Conservation (phyloP, 2,797 vertebrate genomes). For the Trachops cirrhosus region DNA sequence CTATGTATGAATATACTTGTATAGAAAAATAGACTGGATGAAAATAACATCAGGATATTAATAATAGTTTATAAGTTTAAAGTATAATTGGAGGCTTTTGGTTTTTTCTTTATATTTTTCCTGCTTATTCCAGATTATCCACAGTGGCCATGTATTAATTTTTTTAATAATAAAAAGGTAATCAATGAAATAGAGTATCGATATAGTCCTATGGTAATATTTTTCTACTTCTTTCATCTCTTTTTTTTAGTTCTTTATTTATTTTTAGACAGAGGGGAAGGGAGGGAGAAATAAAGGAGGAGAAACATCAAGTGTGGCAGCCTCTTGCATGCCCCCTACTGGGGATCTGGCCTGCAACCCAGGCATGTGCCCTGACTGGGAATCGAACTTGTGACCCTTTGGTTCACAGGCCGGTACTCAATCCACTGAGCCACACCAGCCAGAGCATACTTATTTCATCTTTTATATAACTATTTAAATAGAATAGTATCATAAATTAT, state of each 20-base stretch:
- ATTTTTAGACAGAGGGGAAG: too few species aligned
- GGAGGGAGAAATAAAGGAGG: too few species aligned
- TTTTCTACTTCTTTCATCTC: not conserved
- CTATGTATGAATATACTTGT: not conserved
- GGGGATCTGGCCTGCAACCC: too few species aligned
- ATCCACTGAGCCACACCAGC: too few species aligned
- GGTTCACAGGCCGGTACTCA: too few species aligned
- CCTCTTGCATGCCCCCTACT: too few species aligned
- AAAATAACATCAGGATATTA: not conserved
- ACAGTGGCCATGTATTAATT: not conserved
- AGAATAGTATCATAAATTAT: slow-evolving; percentile 17
- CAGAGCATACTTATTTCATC: not conserved
- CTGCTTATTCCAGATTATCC: not conserved
- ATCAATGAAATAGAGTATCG: not conserved
- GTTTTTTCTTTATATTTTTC: slow-evolving; percentile 21
- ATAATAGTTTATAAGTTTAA: not conserved
- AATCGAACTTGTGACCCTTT: too few species aligned
- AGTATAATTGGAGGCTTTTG: not conserved
- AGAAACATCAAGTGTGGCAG: too few species aligned
- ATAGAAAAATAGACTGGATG: not conserved
- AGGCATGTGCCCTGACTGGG: too few species aligned
- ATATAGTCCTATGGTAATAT: not conserved
- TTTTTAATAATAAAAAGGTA: slow-evolving; percentile 36
- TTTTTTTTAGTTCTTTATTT: not conserved
- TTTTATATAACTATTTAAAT: slow-evolving; percentile 29